Evolutionary conservation across 2,113 vertebrate genomes (phyloP), one percentile per base, ranked within the genome.

Genomic region (Triplophysa tibetana): DNA sequence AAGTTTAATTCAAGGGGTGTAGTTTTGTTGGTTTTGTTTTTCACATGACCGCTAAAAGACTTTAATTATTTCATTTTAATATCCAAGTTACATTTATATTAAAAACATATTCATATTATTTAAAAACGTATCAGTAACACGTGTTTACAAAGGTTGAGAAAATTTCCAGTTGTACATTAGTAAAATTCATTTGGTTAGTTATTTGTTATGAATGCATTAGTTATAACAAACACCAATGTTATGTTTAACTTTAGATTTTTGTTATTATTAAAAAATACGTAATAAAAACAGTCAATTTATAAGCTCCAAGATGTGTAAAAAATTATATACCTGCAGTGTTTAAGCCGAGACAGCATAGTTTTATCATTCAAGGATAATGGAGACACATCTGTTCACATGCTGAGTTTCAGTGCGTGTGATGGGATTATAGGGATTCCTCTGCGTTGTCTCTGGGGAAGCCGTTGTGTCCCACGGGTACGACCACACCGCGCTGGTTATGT

Each of bases 371-470:
- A 17, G 54, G 52, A 29, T 54, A 77, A 43, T 64, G 21, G 19
- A 24, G 11, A 41, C 24, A 58, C 48, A 43, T 54, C 33, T 66
- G 17, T 64, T 43, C 70, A 14, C 11, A 38, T 65, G 61, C 5
- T 14, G 14, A 14, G 43, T 61, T 38, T 61, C 41, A 26, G 50
- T 66, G 26, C 29, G 11, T 73, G 58, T 38, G 58, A 48, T 65
- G 56, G 54, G 76, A 81, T 79, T 81, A 62, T 68, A 82, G 70
- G 74, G 74, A 82, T 87, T 83, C 83, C 69, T 77, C 50, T 58
- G 73, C 68, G 72, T 48, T 75, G 54, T 86, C 83, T 70, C 79
- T 80, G 56, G 83, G 79, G 72, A 65, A 76, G 63, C 79, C 58
- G 52, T 43, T 63, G 33, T 75, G 50, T 80, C 85, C 85, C 79